Percentiles rank a stretch among this genome's conserved stretches.
Conservation (phyloP, 2,888 invertebrate species). For the Eupithecia exiguata region DNA sequence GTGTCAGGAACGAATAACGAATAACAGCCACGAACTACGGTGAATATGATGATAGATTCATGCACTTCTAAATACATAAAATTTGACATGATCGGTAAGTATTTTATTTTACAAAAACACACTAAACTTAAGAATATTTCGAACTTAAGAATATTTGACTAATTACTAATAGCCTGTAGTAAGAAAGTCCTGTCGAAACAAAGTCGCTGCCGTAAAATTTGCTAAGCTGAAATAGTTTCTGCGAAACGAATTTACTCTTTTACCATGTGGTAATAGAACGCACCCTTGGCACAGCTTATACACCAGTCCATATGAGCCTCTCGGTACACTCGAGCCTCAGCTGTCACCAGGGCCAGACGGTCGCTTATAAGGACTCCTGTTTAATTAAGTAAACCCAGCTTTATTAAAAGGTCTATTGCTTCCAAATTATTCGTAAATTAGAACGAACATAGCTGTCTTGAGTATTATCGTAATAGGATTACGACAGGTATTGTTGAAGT, state of each 20-base stretch:
- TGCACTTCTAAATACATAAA: too few species aligned
- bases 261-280: constrained; percentile 26
- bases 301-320: constrained; percentile 6
- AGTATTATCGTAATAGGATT: constrained; percentile 35
- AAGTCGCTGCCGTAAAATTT: neutral
- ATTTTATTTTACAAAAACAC: too few species aligned
- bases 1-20: neutral
- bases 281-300: constrained; percentile 17
- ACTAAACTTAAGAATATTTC: too few species aligned
- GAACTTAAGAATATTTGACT: too few species aligned
- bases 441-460: constrained; percentile 34
- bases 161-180: too few species aligned
- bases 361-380: constrained; percentile 50
- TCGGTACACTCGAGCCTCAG: constrained; percentile 30
- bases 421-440: constrained; percentile 62
- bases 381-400: constrained; percentile 55
- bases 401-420: constrained; percentile 45
- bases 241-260: constrained; percentile 17
- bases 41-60: neutral
- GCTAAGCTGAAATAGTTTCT: constrained; percentile 10
- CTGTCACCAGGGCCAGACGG: constrained; percentile 44
- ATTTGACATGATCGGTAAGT: neutral
- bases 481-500: neutral
- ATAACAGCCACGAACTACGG: neutral
- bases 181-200: too few species aligned